Percentiles rank a stretch among this genome's conserved stretches.
Conservation (phyloP, 2,888 invertebrate genomes). For the Clostera curtula region DNA sequence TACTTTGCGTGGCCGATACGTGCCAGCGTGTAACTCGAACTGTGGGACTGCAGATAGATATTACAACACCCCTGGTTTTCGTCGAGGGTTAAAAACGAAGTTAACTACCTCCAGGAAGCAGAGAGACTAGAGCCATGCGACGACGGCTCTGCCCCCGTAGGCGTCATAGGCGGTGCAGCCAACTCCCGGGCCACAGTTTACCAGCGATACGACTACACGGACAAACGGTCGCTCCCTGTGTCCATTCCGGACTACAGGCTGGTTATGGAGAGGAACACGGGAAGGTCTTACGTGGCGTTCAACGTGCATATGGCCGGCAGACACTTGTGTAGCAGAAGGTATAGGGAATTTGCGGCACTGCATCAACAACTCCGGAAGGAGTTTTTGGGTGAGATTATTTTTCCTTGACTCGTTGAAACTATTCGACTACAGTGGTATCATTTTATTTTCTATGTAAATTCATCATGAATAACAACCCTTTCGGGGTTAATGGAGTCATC, state of each 20-base stretch:
- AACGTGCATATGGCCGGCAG: conserved; percentile 99
- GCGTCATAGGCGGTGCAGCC: conserved; percentile 63
- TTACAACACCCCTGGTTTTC: too few relatives aligned
- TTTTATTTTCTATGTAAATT: too few relatives aligned
- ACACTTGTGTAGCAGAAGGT: conserved; percentile 96
- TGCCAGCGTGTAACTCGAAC: too few relatives aligned
- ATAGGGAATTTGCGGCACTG: conserved; percentile 94
- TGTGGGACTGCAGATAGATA: too few relatives aligned
- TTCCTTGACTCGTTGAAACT: too few relatives aligned
- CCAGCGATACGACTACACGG: conserved; percentile 91
- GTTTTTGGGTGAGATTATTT: conserved; percentile 80
- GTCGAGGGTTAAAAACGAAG: too few relatives aligned
- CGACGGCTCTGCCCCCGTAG: conserved; percentile 73
- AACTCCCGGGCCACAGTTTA: conserved; percentile 61
- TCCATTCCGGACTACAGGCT: conserved; percentile 97
- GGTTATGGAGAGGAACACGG: conserved; percentile 85
- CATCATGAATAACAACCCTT: too few relatives aligned
- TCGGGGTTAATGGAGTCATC: too few relatives aligned
- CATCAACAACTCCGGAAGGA: conserved; percentile 93
- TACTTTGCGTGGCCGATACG: too few relatives aligned
- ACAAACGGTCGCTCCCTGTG: conserved; percentile 91
- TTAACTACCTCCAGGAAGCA: conserved; percentile 76
- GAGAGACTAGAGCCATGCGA: conserved; percentile 89
- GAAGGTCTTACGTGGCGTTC: conserved; percentile 94
- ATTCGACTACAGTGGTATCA: too few relatives aligned